Percentiles rank a stretch among this genome's conserved stretches.
phyloP scores from a whole-genome alignment of 2,797 vertebrate species.

The Chromis chromis region DNA sequence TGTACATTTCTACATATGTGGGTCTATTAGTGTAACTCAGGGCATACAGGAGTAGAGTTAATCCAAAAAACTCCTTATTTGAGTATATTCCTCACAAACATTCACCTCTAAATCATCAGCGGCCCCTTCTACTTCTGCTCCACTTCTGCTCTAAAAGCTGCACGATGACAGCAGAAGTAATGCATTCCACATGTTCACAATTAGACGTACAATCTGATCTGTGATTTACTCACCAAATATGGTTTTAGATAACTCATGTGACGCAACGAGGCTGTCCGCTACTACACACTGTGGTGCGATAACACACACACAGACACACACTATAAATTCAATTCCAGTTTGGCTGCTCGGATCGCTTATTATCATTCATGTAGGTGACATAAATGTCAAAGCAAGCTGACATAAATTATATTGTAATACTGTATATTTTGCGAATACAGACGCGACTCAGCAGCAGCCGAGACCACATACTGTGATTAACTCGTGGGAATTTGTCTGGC shows the following conservation, averaged over 20 bases:
- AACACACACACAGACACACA: not conserved
- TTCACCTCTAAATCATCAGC: constrained; percentile 31
- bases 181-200: constrained; percentile 69
- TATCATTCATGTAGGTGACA: constrained; percentile 4
- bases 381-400: constrained; percentile 22
- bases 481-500: constrained; percentile 1
- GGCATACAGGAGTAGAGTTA: not conserved
- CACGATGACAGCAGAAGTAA: constrained; percentile 58
- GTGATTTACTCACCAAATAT: constrained; percentile 71
- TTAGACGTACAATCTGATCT: constrained; percentile 56
- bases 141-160: constrained; percentile 31
- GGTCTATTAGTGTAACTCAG: not conserved
- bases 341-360: constrained; percentile 7
- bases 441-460: not conserved
- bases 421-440: constrained; percentile 15
- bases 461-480: not conserved
- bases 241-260: constrained; percentile 44
- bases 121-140: constrained; percentile 18
- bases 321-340: constrained; percentile 32
- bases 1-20: not conserved
- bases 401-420: constrained; percentile 22
- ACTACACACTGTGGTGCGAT: not conserved
- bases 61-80: constrained; percentile 9
- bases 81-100: constrained; percentile 17
- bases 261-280: constrained; percentile 16